Evolutionary conservation across 2,113 vertebrate genomes (phyloP).

Genomic region (Clupea harengus): DNA sequence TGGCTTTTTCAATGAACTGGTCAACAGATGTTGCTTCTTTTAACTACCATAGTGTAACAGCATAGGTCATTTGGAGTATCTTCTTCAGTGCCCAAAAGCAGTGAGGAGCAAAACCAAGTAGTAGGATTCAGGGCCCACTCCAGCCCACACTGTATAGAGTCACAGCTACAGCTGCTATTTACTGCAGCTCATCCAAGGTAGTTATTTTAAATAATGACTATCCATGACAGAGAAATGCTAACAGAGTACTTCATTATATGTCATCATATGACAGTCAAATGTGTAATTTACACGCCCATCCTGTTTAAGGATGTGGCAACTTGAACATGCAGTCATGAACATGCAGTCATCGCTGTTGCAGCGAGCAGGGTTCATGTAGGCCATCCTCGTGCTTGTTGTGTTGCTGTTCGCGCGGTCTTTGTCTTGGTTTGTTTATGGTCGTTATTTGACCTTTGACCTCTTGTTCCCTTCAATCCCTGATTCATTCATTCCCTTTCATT

Average conservation of each 20-base stretch:
- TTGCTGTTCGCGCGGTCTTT: background rate
- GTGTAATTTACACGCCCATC: background rate
- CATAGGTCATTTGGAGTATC: background rate
- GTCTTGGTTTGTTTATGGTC: slow-evolving; percentile 17
- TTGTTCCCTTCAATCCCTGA: background rate
- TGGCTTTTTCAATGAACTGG: background rate
- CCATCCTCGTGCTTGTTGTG: background rate
- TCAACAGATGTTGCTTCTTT: background rate
- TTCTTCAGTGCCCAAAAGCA: background rate
- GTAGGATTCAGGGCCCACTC: too few species aligned
- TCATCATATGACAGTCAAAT: background rate
- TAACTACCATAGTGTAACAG: background rate
- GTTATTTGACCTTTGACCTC: too few species aligned
- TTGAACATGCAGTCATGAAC: background rate
- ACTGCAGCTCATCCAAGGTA: background rate
- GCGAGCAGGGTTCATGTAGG: background rate
- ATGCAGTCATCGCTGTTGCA: background rate
- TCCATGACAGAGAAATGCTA: background rate
- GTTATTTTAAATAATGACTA: background rate
- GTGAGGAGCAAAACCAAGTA: too few species aligned
- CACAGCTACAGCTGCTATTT: background rate
- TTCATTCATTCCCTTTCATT: slow-evolving; percentile 20
- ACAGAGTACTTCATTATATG: background rate
- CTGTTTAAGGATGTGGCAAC: background rate
- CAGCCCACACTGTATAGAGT: background rate